phyloP scores from a whole-genome alignment of 2,888 invertebrate species.

The Dione vanillae region DNA sequence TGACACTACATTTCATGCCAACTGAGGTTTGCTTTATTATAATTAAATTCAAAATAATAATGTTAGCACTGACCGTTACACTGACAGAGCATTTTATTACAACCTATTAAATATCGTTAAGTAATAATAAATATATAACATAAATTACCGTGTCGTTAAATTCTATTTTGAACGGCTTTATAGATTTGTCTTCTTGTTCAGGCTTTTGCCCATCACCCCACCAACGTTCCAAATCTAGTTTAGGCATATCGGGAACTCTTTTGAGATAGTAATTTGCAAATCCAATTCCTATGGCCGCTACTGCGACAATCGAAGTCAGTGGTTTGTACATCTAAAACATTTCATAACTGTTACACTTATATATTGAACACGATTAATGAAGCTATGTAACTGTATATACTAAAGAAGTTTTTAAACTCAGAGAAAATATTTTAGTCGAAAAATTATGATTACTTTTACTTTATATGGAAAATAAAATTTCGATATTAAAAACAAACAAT shows the following conservation, averaged over 20 bases:
- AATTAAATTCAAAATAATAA: too few species aligned
- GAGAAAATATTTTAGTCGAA: too few species aligned
- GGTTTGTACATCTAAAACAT: constrained; percentile 66
- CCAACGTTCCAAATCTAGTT: constrained; percentile 68
- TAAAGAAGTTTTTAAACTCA: neutral
- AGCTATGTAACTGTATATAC: neutral
- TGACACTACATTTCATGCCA: neutral
- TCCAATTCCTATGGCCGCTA: constrained; percentile 56
- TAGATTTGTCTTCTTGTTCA: constrained; percentile 59
- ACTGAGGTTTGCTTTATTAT: neutral
- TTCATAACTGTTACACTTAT: neutral
- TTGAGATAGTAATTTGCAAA: constrained; percentile 52
- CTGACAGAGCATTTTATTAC: neutral
- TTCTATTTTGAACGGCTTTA: constrained; percentile 69
- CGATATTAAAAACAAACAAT: neutral
- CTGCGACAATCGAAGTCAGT: constrained; percentile 52
- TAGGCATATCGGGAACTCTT: constrained; percentile 59
- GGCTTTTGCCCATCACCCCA: constrained; percentile 66
- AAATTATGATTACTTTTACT: too few species aligned
- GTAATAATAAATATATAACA: neutral
- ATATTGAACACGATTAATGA: neutral
- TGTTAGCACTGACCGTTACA: neutral
- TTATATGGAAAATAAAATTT: too few species aligned
- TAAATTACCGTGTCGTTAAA: constrained; percentile 69
- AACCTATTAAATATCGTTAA: neutral